Percentiles rank a stretch among this genome's conserved stretches.
Conservation (phyloP, 37 sponge, comb jelly and placozoan species). For the Spongia lamella region DNA sequence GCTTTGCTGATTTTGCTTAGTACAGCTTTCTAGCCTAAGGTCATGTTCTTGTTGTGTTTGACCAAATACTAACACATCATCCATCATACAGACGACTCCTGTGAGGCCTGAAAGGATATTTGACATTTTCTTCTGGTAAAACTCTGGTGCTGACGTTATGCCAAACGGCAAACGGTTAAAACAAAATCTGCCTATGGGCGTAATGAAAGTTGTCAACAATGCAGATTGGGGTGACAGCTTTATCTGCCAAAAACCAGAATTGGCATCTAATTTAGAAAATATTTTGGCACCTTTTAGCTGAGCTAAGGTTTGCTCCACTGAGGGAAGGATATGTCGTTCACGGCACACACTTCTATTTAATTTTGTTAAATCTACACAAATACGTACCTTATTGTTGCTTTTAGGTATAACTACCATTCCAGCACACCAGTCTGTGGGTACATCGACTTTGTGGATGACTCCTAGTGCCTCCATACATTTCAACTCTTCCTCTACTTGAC, state of each 20-base stretch:
- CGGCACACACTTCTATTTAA: conserved; percentile 20
- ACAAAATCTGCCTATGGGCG: neutral
- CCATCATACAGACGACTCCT: conserved; percentile 43
- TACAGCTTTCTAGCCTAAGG: too few relatives aligned
- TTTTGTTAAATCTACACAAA: conserved; percentile 13
- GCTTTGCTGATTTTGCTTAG: neutral
- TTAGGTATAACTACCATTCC: conserved; percentile 42
- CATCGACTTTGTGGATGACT: conserved; percentile 36
- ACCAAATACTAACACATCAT: too few relatives aligned
- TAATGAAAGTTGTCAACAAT: conserved; percentile 29
- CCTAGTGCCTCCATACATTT: conserved; percentile 18
- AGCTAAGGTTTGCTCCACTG: conserved; percentile 33
- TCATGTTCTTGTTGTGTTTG: too few relatives aligned
- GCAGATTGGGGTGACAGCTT: conserved; percentile 7
- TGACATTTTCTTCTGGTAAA: conserved; percentile 28
- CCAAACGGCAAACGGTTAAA: too few relatives aligned
- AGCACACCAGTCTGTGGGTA: conserved; percentile 45
- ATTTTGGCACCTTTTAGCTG: conserved; percentile 17
- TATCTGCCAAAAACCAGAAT: conserved; percentile 34
- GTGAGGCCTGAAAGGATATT: conserved; percentile 21
- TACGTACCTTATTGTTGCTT: conserved; percentile 2
- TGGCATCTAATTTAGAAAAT: too few relatives aligned
- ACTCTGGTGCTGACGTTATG: too few relatives aligned
- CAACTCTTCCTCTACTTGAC: conserved; percentile 12
- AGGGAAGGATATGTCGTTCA: conserved; percentile 9